These are phyloP conservation scores for Drosophila pseudotalamancana DNA, from an alignment of 2,888 invertebrate genomes.

Conservation along the genomic window DNA sequence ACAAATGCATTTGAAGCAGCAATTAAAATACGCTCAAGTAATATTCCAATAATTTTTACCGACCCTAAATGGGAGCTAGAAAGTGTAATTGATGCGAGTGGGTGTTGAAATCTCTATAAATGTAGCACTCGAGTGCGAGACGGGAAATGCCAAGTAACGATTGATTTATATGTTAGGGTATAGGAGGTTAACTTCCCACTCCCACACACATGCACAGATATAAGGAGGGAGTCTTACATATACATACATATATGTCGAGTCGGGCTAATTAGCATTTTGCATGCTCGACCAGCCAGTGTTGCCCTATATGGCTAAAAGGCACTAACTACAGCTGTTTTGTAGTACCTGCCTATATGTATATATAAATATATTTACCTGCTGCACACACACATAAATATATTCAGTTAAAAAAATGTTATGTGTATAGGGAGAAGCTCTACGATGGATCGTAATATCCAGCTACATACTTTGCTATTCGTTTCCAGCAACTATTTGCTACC, in stretches of 20 bases:
- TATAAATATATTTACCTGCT: conserved; percentile 18
- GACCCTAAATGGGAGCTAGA: conserved; percentile 32
- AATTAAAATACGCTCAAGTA: conserved; percentile 44
- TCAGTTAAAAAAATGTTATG: conserved; percentile 46
- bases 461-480: conserved; percentile 3
- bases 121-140: conserved; percentile 27
- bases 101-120: conserved; percentile 62
- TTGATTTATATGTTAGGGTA: conserved; percentile 43
- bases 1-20: neutral
- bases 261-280: conserved; percentile 75
- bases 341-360: conserved; percentile 8
- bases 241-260: conserved; percentile 10
- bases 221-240: conserved; percentile 21
- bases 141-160: conserved; percentile 54
- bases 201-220: conserved; percentile 1
- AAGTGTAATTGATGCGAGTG: conserved; percentile 46
- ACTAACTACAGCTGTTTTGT: conserved; percentile 50
- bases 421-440: conserved; percentile 10
- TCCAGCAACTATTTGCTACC: conserved; percentile 29
- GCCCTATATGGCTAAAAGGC: conserved; percentile 70
- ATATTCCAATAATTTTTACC: conserved; percentile 38
- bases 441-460: neutral
- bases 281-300: conserved; percentile 38
- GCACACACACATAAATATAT: conserved; percentile 16
- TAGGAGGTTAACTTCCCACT: conserved; percentile 1